phyloP scores from a whole-genome alignment of 2,113 vertebrate genomes.

The Conger conger region DNA sequence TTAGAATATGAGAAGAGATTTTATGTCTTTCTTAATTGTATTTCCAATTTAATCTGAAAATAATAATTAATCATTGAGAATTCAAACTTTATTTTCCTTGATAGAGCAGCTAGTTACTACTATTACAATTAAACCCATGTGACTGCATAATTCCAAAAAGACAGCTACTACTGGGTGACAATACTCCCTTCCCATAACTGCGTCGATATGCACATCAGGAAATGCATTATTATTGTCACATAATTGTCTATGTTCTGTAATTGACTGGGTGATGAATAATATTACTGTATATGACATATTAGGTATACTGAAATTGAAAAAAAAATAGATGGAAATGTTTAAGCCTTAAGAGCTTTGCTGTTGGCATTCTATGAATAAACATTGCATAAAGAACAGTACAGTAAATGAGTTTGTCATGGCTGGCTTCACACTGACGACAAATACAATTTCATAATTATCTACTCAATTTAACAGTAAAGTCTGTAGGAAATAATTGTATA shows the following conservation, averaged over 20 bases:
- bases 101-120: too few species aligned
- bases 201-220: too few species aligned
- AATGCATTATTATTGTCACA: background rate
- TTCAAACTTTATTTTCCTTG: too few species aligned
- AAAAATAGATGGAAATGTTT: background rate
- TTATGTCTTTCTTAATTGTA: too few species aligned
- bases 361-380: conserved; percentile 1
- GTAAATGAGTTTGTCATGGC: conserved; percentile 13
- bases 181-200: background rate
- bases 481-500: background rate
- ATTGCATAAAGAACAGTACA: background rate
- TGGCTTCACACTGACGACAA: conserved; percentile 7
- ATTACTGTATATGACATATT: background rate
- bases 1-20: too few species aligned
- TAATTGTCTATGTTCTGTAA: background rate
- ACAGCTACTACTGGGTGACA: background rate
- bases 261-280: background rate
- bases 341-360: background rate
- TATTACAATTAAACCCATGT: background rate
- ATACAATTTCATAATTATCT: conserved; percentile 8
- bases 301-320: background rate
- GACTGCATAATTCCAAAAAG: background rate
- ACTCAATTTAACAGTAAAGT: conserved; percentile 23
- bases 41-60: too few species aligned
- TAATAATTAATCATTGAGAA: too few species aligned